A percentile compares a stretch with the other conserved stretches of the same genome.
These are phyloP conservation scores for Portunus trituberculatus DNA, from an alignment of 1,140 invertebrate genomes.

Conservation along the genomic window DNA sequence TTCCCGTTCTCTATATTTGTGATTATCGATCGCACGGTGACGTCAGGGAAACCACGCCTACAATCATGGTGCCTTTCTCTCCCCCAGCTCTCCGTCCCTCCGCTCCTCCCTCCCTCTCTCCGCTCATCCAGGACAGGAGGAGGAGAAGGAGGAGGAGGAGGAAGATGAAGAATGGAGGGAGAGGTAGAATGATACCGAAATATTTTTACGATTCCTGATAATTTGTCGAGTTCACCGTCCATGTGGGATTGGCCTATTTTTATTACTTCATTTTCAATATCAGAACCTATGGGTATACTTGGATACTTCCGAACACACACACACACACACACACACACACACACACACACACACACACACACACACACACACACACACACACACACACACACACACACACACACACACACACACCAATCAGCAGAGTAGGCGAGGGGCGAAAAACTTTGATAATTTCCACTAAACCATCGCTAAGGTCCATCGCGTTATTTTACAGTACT, in stretches of 20 bases:
- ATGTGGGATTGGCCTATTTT: constrained; percentile 37
- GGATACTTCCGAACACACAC: not conserved
- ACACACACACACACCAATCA: not conserved
- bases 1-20: constrained; percentile 63
- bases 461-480: not conserved
- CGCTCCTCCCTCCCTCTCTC: not conserved
- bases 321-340: too few relatives aligned
- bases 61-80: constrained; percentile 41
- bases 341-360: not conserved
- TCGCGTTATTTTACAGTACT: not conserved
- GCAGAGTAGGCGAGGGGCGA: not conserved
- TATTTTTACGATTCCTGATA: constrained; percentile 31
- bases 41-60: constrained; percentile 57
- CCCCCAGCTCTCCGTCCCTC: not conserved
- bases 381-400: too few relatives aligned
- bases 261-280: not conserved
- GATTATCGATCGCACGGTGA: constrained; percentile 63
- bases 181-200: constrained; percentile 1
- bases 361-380: not conserved
- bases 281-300: not conserved
- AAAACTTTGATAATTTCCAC: constrained; percentile 23
- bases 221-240: not conserved
- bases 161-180: not conserved
- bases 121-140: not conserved
- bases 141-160: not conserved